phyloP scores from a whole-genome alignment of 1,140 invertebrate genomes.

The Diploscapter pachys region DNA sequence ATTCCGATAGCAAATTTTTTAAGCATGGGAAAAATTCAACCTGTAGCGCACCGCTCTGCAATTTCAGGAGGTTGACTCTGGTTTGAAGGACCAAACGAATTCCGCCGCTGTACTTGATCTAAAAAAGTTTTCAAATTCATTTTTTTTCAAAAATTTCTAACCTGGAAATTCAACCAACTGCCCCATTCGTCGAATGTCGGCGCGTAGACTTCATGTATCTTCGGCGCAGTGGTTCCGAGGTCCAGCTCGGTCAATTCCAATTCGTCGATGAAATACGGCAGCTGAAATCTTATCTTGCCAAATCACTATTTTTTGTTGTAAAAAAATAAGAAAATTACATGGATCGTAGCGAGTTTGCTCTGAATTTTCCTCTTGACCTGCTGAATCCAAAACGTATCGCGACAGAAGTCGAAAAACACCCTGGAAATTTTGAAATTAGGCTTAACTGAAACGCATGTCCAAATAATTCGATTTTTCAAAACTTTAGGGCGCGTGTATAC shows the following conservation, averaged over 20 bases:
- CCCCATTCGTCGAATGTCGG: constrained; percentile 75
- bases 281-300: constrained; percentile 59
- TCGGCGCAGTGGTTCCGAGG: constrained; percentile 73
- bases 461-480: background rate
- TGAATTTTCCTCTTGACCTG: constrained; percentile 72
- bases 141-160: constrained; percentile 62
- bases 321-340: constrained; percentile 61
- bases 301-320: background rate
- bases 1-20: no score
- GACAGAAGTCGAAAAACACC: constrained; percentile 75
- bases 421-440: constrained; percentile 64
- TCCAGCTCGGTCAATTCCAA: constrained; percentile 74
- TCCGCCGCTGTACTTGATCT: constrained; percentile 81
- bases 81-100: constrained; percentile 87
- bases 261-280: constrained; percentile 83
- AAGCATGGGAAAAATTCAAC: constrained; percentile 13
- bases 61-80: constrained; percentile 86
- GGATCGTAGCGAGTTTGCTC: constrained; percentile 79
- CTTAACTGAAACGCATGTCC: background rate
- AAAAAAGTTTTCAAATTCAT: constrained; percentile 75
- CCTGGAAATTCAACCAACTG: constrained; percentile 84
- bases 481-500: background rate
- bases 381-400: constrained; percentile 67
- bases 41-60: constrained; percentile 60
- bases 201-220: constrained; percentile 74